phyloP scores from a whole-genome alignment of 2,797 vertebrate species.

The Chromis chromis region DNA sequence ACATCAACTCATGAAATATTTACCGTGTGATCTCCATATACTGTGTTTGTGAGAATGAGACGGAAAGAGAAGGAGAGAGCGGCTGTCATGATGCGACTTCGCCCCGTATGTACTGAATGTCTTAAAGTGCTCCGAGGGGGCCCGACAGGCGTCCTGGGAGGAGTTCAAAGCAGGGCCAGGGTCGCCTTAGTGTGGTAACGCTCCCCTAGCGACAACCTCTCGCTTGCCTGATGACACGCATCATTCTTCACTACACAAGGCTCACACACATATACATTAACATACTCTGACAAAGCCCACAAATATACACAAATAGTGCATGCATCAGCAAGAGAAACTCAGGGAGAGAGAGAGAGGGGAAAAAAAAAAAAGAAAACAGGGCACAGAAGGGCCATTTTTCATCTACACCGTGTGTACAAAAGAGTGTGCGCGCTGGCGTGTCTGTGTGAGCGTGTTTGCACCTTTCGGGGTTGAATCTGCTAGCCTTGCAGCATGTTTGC shows the following conservation, averaged over 20 bases:
- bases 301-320: conserved; percentile 63
- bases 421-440: background rate
- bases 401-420: conserved; percentile 35
- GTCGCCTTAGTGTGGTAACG: conserved; percentile 67
- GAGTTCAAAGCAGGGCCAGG: conserved; percentile 82
- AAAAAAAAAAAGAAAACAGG: conserved; percentile 46
- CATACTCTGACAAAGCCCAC: conserved; percentile 62
- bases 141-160: conserved; percentile 61
- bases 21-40: conserved; percentile 52
- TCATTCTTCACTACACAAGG: conserved; percentile 72
- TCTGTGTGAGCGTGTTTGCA: conserved; percentile 39
- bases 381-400: conserved; percentile 73
- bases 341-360: conserved; percentile 6
- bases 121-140: conserved; percentile 74
- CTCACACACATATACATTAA: conserved; percentile 46
- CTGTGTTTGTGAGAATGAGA: conserved; percentile 30
- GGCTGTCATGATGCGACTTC: conserved; percentile 61
- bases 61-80: conserved; percentile 38
- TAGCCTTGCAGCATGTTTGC: conserved; percentile 80
- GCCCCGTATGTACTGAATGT: conserved; percentile 48
- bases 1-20: conserved; percentile 76
- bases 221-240: conserved; percentile 69
- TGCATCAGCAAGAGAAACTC: conserved; percentile 78
- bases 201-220: conserved; percentile 73
- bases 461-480: conserved; percentile 77